Base-by-base conservation (phyloP, 2,797 vertebrate species). In the Catostomus latipinnis region DNA sequence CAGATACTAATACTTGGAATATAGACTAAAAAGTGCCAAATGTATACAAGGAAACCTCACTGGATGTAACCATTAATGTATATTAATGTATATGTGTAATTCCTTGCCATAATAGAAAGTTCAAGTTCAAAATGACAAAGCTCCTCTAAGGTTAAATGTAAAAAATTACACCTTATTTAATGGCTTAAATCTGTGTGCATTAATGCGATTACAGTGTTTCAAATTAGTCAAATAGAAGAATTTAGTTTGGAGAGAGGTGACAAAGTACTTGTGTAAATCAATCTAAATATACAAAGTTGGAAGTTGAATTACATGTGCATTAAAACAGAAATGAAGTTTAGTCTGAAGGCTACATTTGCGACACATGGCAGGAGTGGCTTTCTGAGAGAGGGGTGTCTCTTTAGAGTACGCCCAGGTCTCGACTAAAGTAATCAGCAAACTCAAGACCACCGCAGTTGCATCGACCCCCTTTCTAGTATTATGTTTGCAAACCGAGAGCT, bases 401-500 rank as follows among this genome's bases (percentile, higher is more conserved):
- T 75, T 76, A 70, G 70, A 80, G 70, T 66, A 80, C 77, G 77
- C 77, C 77, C 77, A 80, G 66, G 13, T 58, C 70, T 73, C 9
- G 61, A 52, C 70, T 73, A 65, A 84, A 86, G 84, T 91, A 92
- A 89, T 89, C 60, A 73, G 77, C 62, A 80, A 66, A 73, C 77
- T 58, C 70, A 10, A 80, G 77, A 80, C 77, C 77, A 80, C 77
- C 77, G 73, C 77, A 80, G 77, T 73, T 67, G 70, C 54, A 80
- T 76, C 75, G 49, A 80, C 61, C 68, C 80, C 54, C 70, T 80
- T 73, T 73, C 70, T 81, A 90, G 89, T 92, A 93, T 90, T 92
- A 94, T 94, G 92, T 91, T 90, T 91, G 92, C 91, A 92, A 84
- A 85, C 87, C 89, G 88, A 91, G 90, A 89, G 88, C 85, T 92